Evolutionary conservation across 1,140 invertebrate species (phyloP), one percentile per base, ranked within the genome.

Genomic region (Psix sp.): DNA sequence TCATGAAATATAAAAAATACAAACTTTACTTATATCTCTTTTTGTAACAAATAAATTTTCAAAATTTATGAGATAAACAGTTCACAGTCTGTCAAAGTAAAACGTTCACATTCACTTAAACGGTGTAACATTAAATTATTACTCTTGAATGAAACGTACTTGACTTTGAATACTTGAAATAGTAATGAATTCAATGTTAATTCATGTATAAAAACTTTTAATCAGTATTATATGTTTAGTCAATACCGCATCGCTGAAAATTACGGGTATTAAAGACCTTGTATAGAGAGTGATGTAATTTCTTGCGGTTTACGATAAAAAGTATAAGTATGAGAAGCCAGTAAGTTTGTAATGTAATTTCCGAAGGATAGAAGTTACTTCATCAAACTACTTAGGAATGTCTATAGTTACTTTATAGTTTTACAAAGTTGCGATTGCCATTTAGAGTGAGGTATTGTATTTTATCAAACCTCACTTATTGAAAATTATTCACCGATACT

Each of bases 281-380:
- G 6, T 7, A 7, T 2, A 60, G 38, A 35, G n/a, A 70, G 49
- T 70, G 48, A 62, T 49, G 36, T 70, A 70, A 70, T 62, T 62
- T 54, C 48, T 56, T 70, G 66, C 40, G 66, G 66, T 21, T 62
- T 56, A 18, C 7, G 48, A 36, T 10, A 60, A 70, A 70, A 62
- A 48, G 48, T 43, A 26, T 13, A 59, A 68, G 39, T 70, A 54
- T 70, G 56, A 56, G 48, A 43, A 60, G 48, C 40, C 26, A 56
- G 56, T 56, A 70, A 70, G 48, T 70, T 70, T 9, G 26, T 62
- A 70, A 70, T 60, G 49, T 21, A 62, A 70, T 70, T 70, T 62
- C 36, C 24, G 49, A 48, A 56, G 36, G 48, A 62, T 62, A 42
- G 35, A 62, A 70, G 57, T 70, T 70, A 52, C 65, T 59, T 46